A percentile compares a stretch with the other conserved stretches of the same genome.
phyloP scores from a whole-genome alignment of 2,113 vertebrate genomes.

The crab-eating macaque (Macaca fascicularis) region DNA sequence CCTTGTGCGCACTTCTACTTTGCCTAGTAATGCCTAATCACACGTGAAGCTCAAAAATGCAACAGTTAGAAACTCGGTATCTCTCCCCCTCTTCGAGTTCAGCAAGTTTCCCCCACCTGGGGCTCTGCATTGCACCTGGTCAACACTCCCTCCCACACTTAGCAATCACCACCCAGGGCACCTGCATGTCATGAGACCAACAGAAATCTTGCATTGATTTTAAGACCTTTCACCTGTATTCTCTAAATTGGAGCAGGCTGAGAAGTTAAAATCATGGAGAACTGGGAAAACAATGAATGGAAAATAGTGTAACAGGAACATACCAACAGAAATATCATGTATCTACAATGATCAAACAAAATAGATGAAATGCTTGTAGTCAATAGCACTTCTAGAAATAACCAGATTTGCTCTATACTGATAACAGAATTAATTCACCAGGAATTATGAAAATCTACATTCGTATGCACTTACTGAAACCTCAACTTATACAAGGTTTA shows the following conservation, averaged over 20 bases:
- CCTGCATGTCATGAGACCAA: accelerated
- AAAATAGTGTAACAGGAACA: neutral
- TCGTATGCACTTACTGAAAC: neutral
- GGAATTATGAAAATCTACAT: neutral
- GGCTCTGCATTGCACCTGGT: accelerated
- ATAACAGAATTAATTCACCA: neutral
- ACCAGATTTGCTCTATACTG: neutral
- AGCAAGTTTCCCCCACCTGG: neutral
- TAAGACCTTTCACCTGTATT: neutral
- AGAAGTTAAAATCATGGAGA: neutral
- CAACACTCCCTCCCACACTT: accelerated
- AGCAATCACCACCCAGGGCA: accelerated
- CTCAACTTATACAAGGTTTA: neutral
- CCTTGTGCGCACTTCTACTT: constrained; percentile 84
- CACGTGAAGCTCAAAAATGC: constrained; percentile 87
- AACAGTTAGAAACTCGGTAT: constrained; percentile 86
- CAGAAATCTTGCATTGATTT: neutral
- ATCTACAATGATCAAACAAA: neutral
- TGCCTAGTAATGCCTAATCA: constrained; percentile 84
- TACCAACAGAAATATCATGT: neutral
- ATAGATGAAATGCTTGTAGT: neutral
- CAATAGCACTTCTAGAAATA: neutral
- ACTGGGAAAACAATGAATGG: neutral
- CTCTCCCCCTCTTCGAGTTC: constrained; percentile 41
- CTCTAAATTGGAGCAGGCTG: neutral